These are phyloP conservation scores for Holcopasites calliopsidis DNA, from an alignment of 1,140 invertebrate species.

Conservation along the genomic window DNA sequence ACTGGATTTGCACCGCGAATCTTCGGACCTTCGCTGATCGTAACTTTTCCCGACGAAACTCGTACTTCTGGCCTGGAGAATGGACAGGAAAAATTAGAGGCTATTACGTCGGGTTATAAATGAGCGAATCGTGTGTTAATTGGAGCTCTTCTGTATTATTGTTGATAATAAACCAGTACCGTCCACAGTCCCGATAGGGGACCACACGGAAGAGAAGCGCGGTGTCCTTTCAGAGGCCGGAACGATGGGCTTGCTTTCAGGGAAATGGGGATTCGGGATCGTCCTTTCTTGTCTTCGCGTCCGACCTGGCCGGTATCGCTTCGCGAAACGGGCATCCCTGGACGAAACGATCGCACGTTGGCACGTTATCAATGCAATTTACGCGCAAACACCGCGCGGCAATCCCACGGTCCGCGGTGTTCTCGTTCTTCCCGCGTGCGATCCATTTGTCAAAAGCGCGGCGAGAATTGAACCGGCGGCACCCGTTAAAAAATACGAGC, in stretches of 20 bases:
- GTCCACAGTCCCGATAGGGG: neutral
- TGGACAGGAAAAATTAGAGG: neutral
- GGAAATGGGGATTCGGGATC: slow-evolving; percentile 24
- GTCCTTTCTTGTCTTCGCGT: slow-evolving; percentile 29
- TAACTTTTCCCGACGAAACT: neutral
- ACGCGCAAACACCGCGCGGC: slow-evolving; percentile 25
- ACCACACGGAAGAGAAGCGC: neutral
- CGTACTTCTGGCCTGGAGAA: neutral
- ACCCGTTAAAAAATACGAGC: slow-evolving; percentile 14
- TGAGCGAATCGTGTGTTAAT: too few species aligned
- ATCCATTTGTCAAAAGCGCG: slow-evolving; percentile 37
- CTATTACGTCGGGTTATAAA: neutral
- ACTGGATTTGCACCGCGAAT: neutral
- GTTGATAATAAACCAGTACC: too few species aligned
- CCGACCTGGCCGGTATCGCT: neutral
- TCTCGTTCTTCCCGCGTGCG: slow-evolving; percentile 32
- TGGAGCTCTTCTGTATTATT: too few species aligned
- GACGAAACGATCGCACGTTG: slow-evolving; percentile 33
- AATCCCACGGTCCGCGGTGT: slow-evolving; percentile 4
- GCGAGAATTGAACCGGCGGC: slow-evolving; percentile 30
- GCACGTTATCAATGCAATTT: slow-evolving; percentile 48
- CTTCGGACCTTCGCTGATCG: neutral
- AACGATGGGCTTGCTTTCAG: slow-evolving; percentile 18
- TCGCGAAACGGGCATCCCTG: neutral
- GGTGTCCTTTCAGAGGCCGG: slow-evolving; percentile 7